These are phyloP conservation scores for Falco berigora DNA, from an alignment of 2,797 vertebrate species.

Conservation along the genomic window DNA sequence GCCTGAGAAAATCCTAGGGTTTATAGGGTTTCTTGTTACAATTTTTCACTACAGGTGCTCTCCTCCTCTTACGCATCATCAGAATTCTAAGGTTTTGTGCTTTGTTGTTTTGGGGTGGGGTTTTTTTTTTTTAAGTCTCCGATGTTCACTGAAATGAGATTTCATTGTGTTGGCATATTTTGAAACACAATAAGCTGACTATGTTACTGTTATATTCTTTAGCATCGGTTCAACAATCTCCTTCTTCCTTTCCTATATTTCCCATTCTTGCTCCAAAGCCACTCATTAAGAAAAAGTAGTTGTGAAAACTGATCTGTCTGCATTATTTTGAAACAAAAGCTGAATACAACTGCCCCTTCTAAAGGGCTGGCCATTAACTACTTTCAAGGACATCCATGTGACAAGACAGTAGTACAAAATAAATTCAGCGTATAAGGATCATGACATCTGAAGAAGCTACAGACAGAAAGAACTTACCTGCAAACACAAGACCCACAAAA, in stretches of 20 bases:
- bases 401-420: background rate
- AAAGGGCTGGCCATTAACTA: background rate
- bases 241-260: background rate
- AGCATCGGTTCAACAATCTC: background rate
- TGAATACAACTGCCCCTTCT: background rate
- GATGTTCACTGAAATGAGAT: background rate
- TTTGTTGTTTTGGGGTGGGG: background rate
- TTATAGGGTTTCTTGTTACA: background rate
- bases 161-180: background rate
- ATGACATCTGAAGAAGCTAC: background rate
- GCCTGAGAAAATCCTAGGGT: accelerated
- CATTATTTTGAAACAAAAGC: background rate
- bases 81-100: background rate
- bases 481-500: background rate
- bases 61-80: background rate
- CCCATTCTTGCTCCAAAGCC: background rate
- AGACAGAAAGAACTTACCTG: background rate
- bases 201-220: background rate
- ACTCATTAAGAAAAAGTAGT: background rate
- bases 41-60: background rate
- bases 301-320: background rate
- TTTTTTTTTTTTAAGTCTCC: background rate
- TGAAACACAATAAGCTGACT: background rate
- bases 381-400: background rate
- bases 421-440: background rate